Evolutionary conservation across 1,140 invertebrate genomes (phyloP).

Genomic region (Drosophila nikananu): DNA sequence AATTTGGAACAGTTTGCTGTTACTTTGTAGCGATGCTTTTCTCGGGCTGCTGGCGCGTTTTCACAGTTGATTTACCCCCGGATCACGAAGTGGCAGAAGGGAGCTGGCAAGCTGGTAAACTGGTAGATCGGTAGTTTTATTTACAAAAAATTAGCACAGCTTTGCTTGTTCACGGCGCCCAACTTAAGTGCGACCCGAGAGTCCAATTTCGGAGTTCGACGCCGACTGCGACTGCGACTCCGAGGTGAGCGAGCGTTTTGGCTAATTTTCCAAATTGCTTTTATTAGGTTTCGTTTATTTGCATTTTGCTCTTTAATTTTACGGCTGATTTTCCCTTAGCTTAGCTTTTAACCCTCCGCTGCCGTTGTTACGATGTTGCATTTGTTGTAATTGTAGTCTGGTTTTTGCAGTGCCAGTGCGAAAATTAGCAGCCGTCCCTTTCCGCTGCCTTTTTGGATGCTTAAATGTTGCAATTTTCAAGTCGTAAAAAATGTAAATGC

Average conservation of each 20-base stretch:
- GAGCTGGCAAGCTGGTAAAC: conserved; percentile 17
- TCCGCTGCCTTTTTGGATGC: conserved; percentile 6
- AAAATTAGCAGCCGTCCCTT: conserved; percentile 61
- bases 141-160: conserved; percentile 84
- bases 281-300: conserved; percentile 85
- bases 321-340: conserved; percentile 51
- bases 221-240: conserved; percentile 14
- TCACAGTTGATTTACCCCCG: conserved; percentile 78
- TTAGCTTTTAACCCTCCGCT: conserved; percentile 57
- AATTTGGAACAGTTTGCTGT: conserved; percentile 75
- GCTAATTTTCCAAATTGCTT: conserved; percentile 83
- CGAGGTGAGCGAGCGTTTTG: conserved; percentile 66
- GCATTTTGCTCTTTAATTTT: conserved; percentile 84
- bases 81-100: conserved; percentile 31
- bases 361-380: conserved; percentile 58
- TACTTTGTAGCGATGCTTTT: conserved; percentile 27
- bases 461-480: conserved; percentile 79
- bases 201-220: conserved; percentile 29
- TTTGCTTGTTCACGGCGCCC: conserved; percentile 72
- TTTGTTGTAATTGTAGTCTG: conserved; percentile 47
- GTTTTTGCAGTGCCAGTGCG: conserved; percentile 25
- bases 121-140: conserved; percentile 81
- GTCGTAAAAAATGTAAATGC: conserved; percentile 69
- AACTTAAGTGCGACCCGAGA: conserved; percentile 5
- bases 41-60: conserved; percentile 49